Conservation (phyloP, 2,113 vertebrate genomes). For the Elaphurus davidianus region DNA sequence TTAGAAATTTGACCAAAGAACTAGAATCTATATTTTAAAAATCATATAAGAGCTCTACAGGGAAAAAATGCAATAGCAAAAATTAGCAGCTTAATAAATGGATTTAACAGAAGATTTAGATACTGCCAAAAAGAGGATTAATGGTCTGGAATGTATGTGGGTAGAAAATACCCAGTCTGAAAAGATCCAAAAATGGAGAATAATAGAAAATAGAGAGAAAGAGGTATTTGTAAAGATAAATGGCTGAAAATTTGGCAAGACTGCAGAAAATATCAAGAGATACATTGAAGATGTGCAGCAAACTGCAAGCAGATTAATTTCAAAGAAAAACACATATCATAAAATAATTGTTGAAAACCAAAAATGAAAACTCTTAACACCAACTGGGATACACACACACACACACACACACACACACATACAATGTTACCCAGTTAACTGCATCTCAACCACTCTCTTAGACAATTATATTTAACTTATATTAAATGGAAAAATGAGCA, state of each 20-base stretch:
- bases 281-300: not conserved
- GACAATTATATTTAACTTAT: not conserved
- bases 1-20: not conserved
- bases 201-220: not conserved
- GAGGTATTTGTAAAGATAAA: not conserved
- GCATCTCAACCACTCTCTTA: not conserved
- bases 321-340: not conserved
- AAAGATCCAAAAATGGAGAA: not conserved
- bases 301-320: not conserved
- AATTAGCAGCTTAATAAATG: not conserved
- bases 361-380: not conserved
- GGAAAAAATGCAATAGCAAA: not conserved
- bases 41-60: not conserved
- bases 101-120: not conserved
- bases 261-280: not conserved
- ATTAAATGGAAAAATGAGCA: not conserved
- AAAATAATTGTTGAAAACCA: not conserved
- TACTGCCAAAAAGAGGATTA: not conserved
- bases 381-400: not conserved
- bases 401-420: too few species aligned
- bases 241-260: not conserved
- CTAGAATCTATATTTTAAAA: not conserved
- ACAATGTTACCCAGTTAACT: not conserved
- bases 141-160: not conserved
- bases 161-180: slow-evolving; percentile 13